A percentile compares a stretch with the other conserved stretches of the same genome.
phyloP scores from a whole-genome alignment of 2,797 vertebrate species.

The Hippoglossus hippoglossus region DNA sequence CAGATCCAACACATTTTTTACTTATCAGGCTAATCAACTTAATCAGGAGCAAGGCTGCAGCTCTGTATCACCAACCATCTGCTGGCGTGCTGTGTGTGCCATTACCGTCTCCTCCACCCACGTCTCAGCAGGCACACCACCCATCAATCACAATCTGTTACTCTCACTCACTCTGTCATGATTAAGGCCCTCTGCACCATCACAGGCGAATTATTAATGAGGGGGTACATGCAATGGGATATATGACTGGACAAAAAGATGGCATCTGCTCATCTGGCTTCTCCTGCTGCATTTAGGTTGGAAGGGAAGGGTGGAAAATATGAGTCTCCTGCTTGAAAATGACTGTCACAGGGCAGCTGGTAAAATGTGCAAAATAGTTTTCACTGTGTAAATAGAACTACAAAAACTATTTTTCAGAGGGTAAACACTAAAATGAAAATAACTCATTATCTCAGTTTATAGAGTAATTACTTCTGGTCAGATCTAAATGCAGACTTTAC shows the following conservation, averaged over 20 bases:
- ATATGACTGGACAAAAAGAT: conserved; percentile 30
- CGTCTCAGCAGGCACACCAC: conserved; percentile 71
- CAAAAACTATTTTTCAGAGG: not conserved
- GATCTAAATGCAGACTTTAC: no score
- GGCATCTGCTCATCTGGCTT: conserved; percentile 38
- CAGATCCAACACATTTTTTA: conserved; percentile 78
- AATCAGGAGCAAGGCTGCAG: conserved; percentile 70
- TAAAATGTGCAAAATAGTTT: not conserved
- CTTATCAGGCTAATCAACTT: conserved; percentile 84
- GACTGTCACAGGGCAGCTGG: conserved; percentile 4
- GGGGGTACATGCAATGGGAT: conserved; percentile 27
- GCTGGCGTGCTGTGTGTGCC: conserved; percentile 70
- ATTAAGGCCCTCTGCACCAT: conserved; percentile 52
- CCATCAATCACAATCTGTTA: conserved; percentile 80
- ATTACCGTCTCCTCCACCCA: conserved; percentile 72
- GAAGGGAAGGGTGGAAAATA: conserved; percentile 7
- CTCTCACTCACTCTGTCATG: conserved; percentile 43
- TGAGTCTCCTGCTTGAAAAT: not conserved
- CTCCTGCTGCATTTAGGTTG: conserved; percentile 11
- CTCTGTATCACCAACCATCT: conserved; percentile 83
- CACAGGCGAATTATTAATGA: conserved; percentile 53
- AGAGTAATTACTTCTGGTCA: no score
- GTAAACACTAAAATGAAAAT: not conserved
- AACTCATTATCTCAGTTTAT: not conserved
- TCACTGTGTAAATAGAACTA: not conserved